Conservation (phyloP, 2,113 vertebrate species). For the Alosa alosa region DNA sequence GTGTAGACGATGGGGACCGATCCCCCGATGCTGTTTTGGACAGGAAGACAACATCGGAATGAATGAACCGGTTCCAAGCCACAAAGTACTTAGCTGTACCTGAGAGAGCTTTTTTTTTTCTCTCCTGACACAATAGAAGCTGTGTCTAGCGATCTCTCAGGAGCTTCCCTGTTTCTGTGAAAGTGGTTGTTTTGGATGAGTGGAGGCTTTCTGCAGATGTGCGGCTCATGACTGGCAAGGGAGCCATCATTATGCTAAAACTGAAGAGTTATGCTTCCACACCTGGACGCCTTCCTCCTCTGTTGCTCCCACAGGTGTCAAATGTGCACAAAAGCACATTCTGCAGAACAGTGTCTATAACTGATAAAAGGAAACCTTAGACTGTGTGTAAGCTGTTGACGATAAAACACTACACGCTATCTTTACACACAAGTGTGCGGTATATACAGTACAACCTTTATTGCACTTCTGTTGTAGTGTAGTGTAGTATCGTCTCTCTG, state of each 20-base stretch:
- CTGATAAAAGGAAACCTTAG: background rate
- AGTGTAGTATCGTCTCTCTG: too few species aligned
- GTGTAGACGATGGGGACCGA: constrained; percentile 91
- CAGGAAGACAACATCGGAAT: too few species aligned
- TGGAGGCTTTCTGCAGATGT: constrained; percentile 35
- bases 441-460: background rate
- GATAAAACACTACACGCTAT: background rate
- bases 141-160: background rate
- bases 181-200: constrained; percentile 29
- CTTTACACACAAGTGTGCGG: background rate
- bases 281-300: background rate
- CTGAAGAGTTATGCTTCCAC: background rate
- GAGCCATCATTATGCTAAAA: constrained; percentile 36
- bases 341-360: background rate
- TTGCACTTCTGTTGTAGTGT: background rate
- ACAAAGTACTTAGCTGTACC: too few species aligned
- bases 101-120: too few species aligned
- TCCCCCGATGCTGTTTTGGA: constrained; percentile 81
- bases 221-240: constrained; percentile 29
- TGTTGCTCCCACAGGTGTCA: background rate
- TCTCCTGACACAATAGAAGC: background rate
- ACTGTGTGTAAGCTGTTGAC: background rate
- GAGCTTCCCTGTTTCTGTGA: constrained; percentile 15
- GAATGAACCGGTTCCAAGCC: too few species aligned
- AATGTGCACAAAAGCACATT: background rate